Base-by-base conservation (phyloP, 2,113 vertebrate species). In the Lophotis ruficrista region DNA sequence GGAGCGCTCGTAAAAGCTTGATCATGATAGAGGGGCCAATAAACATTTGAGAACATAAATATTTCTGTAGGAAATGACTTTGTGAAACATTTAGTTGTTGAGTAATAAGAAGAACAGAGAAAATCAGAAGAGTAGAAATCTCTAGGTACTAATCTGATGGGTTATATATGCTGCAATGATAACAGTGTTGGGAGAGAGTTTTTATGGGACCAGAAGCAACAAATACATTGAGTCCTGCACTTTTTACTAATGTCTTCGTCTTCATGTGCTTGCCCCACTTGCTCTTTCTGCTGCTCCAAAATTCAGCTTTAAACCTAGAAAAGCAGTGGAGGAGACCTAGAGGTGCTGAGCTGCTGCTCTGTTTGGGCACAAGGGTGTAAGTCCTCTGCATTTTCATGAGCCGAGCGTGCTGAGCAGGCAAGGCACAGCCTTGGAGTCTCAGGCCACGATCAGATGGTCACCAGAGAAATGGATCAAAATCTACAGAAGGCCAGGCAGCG, bases 11-110 rank as follows among this genome's bases (percentile, higher is more conserved):
- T 98, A 96, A 98, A 98, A 97, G 75, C 97, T 77, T 89, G 96
- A 96, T 96, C 93, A 71, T 96, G 98, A 98, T 50, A 89, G 95
- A 98, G 96, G 92, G 94, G 96, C 92, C 93, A 90, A 96, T 98
- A 98, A 97, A 96, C 92, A 62, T 95, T 96, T 91, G 91, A 93
- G 93, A 96, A 71, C 96, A 89, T 98, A 98, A 98, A 96, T 97
- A 97, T 92, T 93, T 96, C 89, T 94, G 93, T 89, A 94, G 96
- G 95, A 97, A 98, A 97, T 94, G 96, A 95, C 96, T 97, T 69
- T 87, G 97, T 96, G 96, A 96, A 97, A 64, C 97, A 95, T 96
- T 97, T 97, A 97, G 97, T 93, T 97, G 89, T 83, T 84, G 92
- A 93, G 95, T 92, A 96, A 94, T 96, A 97, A 96, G 96, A 93